A percentile compares a stretch with the other conserved stretches of the same genome.
Conservation (phyloP, 92 coral and sea anemone genomes). For the Metridium senile region DNA sequence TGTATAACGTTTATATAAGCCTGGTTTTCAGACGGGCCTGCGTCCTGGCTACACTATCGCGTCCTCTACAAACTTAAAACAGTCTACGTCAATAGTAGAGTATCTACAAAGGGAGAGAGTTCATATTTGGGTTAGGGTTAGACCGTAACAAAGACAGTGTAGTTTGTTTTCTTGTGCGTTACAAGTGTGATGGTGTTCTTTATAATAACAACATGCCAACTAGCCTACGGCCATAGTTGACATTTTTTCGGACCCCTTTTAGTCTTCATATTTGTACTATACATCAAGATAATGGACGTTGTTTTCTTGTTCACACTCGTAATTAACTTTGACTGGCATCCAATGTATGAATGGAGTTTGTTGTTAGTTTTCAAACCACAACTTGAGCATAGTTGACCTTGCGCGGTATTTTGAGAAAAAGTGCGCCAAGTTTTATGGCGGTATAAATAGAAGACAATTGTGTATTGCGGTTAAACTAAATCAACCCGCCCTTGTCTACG, state of each 20-base stretch:
- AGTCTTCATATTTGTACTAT: background rate
- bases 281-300: background rate
- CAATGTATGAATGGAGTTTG: background rate
- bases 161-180: background rate
- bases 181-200: background rate
- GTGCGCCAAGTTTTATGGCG: background rate
- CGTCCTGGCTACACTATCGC: no score
- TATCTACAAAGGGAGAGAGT: no score
- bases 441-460: slow-evolving; percentile 3
- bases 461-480: slow-evolving; percentile 4
- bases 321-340: background rate
- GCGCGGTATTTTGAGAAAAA: background rate
- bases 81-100: no score
- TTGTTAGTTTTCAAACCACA: background rate
- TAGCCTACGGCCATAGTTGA: background rate
- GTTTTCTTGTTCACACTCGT: background rate
- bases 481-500: background rate
- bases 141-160: background rate
- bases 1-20: no score
- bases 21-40: no score
- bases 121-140: no score
- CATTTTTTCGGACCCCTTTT: background rate
- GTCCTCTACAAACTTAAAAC: no score
- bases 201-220: background rate
- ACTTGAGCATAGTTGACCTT: slow-evolving; percentile 2